Evolutionary conservation across 2,888 invertebrate genomes (phyloP), one percentile per base, ranked within the genome.

Genomic region (Hemistola chrysoprasaria): DNA sequence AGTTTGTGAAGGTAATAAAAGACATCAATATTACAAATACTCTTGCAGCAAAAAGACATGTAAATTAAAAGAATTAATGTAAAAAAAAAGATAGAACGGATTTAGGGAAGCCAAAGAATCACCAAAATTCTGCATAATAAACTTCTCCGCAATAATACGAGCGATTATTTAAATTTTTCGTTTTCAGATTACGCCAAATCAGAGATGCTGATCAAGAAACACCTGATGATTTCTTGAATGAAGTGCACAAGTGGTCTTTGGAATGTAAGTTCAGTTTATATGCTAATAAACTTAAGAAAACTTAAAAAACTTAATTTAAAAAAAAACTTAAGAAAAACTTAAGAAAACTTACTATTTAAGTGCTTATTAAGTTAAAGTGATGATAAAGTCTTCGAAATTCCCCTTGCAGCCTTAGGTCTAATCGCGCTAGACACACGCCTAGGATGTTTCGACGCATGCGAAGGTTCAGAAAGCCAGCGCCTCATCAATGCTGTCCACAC

Each of bases 231-330:
- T 93, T 94, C 61, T 71, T 93, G 29, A 93, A 93, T 50, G 94
- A 94, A 78, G 90, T 94, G 16, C 93, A 93, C 63, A 94, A 94
- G 70, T 95, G 95, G 95, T 93, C 94, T 1, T 77, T 95, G 28
- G 95, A 95, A 86, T 94, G 95, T 93, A 78, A 91, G 92, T 28
- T 39, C 21, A 22, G 28, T 22, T 24, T n/a, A 10, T 6, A 2
- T 31, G 11, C 3, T 29, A 32, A 4, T 4, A 4, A 3, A 16
- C 4, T 2, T 16, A 4, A 3, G 16, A 16, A 16, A 2, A 16
- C 16, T 16, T 2, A 16, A 16, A 2, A 16, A 2, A 16, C 16
- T 3, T n/a, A 16, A 16, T 16, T 16, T 16, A 16, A 16, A 16
- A 3, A 16, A 16, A 16, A 10, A 22, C n/a, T n/a, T n/a, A n/a